These are phyloP conservation scores for Burhinus bistriatus DNA, from an alignment of 2,113 vertebrate genomes.

Conservation along the genomic window DNA sequence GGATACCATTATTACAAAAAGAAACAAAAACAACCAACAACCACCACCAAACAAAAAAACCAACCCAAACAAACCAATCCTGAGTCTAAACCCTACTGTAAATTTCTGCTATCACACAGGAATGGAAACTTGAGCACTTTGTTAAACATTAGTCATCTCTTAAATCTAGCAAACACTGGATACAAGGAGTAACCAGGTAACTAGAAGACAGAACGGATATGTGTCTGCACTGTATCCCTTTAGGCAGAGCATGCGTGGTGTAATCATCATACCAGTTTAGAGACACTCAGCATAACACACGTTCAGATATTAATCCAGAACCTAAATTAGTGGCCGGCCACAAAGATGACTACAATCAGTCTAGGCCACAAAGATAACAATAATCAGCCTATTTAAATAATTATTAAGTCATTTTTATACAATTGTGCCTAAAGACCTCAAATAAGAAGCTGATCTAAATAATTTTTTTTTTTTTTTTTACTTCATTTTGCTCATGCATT, in stretches of 20 bases:
- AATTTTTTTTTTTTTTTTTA: neutral
- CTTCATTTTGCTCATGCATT: neutral
- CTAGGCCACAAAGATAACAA: neutral
- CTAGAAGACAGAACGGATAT: neutral
- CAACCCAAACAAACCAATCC: too few species aligned
- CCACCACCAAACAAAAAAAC: too few species aligned
- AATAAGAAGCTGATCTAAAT: neutral
- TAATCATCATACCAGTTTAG: neutral
- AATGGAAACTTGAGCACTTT: neutral
- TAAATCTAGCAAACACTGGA: neutral
- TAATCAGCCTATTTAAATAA: neutral
- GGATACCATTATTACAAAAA: neutral
- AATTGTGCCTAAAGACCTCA: neutral
- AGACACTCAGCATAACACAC: neutral
- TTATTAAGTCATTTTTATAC: neutral
- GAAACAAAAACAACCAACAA: neutral
- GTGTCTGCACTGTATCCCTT: neutral
- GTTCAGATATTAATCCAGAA: neutral
- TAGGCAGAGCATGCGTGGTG: neutral
- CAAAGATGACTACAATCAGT: neutral
- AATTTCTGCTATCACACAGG: neutral
- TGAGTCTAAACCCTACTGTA: neutral
- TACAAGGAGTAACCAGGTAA: neutral
- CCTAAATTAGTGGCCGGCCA: neutral
- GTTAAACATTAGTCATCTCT: constrained; percentile 9